Evolutionary conservation across 2,888 invertebrate genomes (phyloP), one percentile per base, ranked within the genome.

Genomic region (Drosophila diplacantha): DNA sequence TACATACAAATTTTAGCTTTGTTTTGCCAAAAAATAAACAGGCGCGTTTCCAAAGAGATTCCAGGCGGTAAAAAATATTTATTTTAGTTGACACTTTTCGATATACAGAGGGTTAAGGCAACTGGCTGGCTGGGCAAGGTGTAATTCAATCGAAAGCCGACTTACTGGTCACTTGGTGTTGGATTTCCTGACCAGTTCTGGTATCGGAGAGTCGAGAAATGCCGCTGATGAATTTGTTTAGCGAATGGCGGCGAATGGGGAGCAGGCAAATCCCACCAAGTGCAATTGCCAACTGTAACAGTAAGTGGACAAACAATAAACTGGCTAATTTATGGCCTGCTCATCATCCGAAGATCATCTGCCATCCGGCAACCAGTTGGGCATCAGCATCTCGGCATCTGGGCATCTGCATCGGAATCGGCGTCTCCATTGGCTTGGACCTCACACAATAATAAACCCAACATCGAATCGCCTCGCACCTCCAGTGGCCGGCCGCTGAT

Each of bases 301-400:
- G 78, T 77, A 75, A 75, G 79, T 72, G 57, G 62, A 75, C 77
- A 71, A 74, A 79, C 75, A 83, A 78, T 79, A 78, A 79, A 81
- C 63, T 73, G 60, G 73, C 78, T 73, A 81, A 79, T 81, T 79
- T 83, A 79, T 79, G 83, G 81, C 43, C 26, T 52, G 43, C 47
- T 44, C 65, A 59, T 68, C 58, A 58, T 51, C 52, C 34, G 39
- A 35, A 51, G 65, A 65, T 65, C 56, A 65, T 54, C 59, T 43
- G 50, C 67, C 58, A 46, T 46, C 47, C 58, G 49, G 46, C 34
- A 47, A 65, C 66, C 56, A 63, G 63, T 63, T 63, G 54, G 61
- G 31, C 31, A 31, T 32, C 57, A 37, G 47, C 22, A 46, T 38
- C 38, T 38, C 9, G 34, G 34, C 34, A 35, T 16, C 34, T 16